These are phyloP conservation scores for Saccostrea echinata DNA, from an alignment of 1,140 invertebrate genomes.

Conservation along the genomic window DNA sequence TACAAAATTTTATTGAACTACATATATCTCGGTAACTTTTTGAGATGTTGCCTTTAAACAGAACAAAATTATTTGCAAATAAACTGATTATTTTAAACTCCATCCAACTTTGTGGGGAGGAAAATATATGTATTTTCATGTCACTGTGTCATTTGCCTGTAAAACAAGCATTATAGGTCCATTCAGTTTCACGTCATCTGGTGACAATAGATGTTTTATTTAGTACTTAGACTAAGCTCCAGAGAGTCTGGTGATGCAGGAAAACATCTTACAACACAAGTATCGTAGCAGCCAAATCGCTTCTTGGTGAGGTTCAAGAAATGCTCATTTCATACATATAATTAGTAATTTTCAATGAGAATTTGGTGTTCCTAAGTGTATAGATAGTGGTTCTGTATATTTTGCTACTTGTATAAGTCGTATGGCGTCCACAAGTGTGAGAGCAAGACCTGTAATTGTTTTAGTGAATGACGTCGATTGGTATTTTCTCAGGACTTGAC, in stretches of 20 bases:
- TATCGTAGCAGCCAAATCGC: not conserved
- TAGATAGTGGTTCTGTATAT: not conserved
- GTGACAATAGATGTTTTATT: conserved; percentile 27
- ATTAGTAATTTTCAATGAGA: conserved; percentile 33
- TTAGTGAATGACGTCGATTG: conserved; percentile 17
- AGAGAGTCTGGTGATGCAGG: not conserved
- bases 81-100: too few species aligned
- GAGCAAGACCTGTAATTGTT: conserved; percentile 19
- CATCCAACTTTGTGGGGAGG: too few species aligned
- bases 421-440: conserved; percentile 6
- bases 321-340: not conserved
- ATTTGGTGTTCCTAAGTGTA: conserved; percentile 9
- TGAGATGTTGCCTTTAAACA: too few species aligned
- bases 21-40: too few species aligned
- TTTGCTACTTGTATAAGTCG: conserved; percentile 13
- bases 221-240: conserved; percentile 13
- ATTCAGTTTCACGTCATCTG: not conserved
- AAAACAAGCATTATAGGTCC: not conserved
- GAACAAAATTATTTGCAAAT: too few species aligned
- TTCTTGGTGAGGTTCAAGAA: not conserved
- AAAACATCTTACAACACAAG: conserved; percentile 16
- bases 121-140: too few species aligned
- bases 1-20: too few species aligned
- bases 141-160: too few species aligned
- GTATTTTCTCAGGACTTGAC: conserved; percentile 24